A percentile compares a stretch with the other conserved stretches of the same genome.
These are phyloP conservation scores for Zonitis immaculata DNA, from an alignment of 2,888 invertebrate genomes.

Conservation along the genomic window DNA sequence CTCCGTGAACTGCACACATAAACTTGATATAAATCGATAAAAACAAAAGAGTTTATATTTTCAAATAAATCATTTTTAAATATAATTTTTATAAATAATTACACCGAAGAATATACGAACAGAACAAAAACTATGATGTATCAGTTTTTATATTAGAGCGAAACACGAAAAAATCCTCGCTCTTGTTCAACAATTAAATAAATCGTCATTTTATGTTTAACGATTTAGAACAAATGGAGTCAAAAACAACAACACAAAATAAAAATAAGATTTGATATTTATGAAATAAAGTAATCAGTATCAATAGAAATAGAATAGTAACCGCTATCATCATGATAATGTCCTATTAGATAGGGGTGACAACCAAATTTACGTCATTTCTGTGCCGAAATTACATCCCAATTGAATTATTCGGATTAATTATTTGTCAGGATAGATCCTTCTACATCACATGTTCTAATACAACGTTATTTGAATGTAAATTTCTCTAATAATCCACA, in stretches of 20 bases:
- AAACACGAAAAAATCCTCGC: too few species aligned
- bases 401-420: conserved; percentile 14
- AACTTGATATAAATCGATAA: not conserved
- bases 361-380: not conserved
- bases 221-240: too few species aligned
- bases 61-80: too few species aligned
- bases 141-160: too few species aligned
- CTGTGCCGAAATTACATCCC: conserved; percentile 6
- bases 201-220: too few species aligned
- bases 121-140: too few species aligned
- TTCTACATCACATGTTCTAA: conserved; percentile 12
- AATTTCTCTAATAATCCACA: conserved; percentile 12
- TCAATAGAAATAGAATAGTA: not conserved
- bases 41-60: not conserved
- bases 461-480: conserved; percentile 13
- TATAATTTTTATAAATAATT: too few species aligned
- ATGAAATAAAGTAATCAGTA: too few species aligned
- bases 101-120: too few species aligned
- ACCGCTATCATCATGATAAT: not conserved
- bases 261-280: too few species aligned
- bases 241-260: too few species aligned
- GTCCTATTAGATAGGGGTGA: not conserved
- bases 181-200: too few species aligned
- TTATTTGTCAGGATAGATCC: conserved; percentile 9
- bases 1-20: not conserved